Evolutionary conservation across 2,113 vertebrate species (phyloP).

Genomic region (Malurus cyaneus): DNA sequence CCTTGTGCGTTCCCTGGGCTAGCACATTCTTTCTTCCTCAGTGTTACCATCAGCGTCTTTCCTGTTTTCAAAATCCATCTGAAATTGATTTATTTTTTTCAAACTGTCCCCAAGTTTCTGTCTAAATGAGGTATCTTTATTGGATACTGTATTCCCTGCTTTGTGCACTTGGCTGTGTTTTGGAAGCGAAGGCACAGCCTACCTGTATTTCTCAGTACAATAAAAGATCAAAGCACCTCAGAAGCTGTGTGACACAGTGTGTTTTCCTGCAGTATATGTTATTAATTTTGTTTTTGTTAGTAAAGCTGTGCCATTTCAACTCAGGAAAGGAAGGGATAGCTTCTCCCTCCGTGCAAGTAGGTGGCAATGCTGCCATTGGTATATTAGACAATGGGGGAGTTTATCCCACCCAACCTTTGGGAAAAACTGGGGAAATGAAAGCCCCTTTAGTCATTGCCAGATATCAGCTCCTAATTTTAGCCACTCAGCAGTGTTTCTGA

Average conservation of each 20-base stretch:
- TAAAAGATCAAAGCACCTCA: background rate
- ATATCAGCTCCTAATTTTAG: slow-evolving; percentile 27
- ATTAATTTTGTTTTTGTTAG: background rate
- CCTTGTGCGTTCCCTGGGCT: background rate
- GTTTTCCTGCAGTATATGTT: background rate
- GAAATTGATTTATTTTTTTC: background rate
- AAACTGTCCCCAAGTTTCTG: background rate
- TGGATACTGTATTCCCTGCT: background rate
- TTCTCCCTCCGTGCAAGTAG: background rate
- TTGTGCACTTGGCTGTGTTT: background rate
- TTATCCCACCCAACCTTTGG: background rate
- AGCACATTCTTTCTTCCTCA: background rate
- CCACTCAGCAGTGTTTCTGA: background rate
- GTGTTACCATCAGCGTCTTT: background rate
- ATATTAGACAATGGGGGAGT: background rate
- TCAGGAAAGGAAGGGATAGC: background rate
- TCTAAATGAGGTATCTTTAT: background rate
- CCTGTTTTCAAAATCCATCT: background rate
- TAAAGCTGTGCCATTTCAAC: background rate
- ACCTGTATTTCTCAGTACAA: background rate
- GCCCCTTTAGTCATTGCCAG: background rate
- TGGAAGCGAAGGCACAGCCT: background rate
- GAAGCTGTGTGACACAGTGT: background rate
- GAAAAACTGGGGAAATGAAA: background rate
- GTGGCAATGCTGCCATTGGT: background rate